These are phyloP conservation scores for Bombus pascuorum DNA, from an alignment of 1,140 invertebrate genomes.

Conservation along the genomic window DNA sequence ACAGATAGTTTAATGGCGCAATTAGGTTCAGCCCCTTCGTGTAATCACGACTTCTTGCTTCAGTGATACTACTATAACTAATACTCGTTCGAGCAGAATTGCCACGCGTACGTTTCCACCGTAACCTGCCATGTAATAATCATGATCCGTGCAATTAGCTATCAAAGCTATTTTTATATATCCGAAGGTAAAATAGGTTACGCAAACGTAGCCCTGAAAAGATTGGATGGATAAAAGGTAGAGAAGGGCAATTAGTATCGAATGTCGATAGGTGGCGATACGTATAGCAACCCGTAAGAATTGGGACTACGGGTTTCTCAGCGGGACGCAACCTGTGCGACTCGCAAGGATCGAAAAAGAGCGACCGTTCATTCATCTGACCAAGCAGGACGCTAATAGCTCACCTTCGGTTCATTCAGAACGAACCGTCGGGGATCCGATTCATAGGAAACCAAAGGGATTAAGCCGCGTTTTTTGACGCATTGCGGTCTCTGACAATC, in stretches of 20 bases:
- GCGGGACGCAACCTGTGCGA: slow-evolving; percentile 76
- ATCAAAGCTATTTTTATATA: too few relatives aligned
- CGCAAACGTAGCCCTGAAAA: neutral
- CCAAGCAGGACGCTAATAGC: slow-evolving; percentile 72
- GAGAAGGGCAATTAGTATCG: slow-evolving; percentile 80
- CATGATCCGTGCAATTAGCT: slow-evolving; percentile 16
- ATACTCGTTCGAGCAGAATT: slow-evolving; percentile 15
- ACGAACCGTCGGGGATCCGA: slow-evolving; percentile 66
- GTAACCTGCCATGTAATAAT: slow-evolving; percentile 11
- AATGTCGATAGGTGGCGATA: slow-evolving; percentile 76
- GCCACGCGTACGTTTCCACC: neutral
- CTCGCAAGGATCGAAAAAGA: slow-evolving; percentile 71
- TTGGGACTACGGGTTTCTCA: slow-evolving; percentile 71
- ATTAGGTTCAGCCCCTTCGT: slow-evolving; percentile 52
- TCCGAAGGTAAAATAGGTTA: neutral
- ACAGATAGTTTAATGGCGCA: slow-evolving; percentile 63
- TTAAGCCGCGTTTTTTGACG: slow-evolving; percentile 17
- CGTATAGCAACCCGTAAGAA: slow-evolving; percentile 71
- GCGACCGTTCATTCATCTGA: slow-evolving; percentile 73
- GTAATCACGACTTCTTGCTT: slow-evolving; percentile 59
- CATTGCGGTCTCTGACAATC: slow-evolving; percentile 18
- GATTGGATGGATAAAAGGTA: neutral
- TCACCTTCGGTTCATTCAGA: slow-evolving; percentile 75
- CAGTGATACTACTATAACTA: neutral
- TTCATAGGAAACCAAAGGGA: slow-evolving; percentile 73